Percentiles rank a stretch among this genome's conserved stretches.
phyloP scores from a whole-genome alignment of 64 coral and sea anemone genomes.

The Platygyra sinensis region DNA sequence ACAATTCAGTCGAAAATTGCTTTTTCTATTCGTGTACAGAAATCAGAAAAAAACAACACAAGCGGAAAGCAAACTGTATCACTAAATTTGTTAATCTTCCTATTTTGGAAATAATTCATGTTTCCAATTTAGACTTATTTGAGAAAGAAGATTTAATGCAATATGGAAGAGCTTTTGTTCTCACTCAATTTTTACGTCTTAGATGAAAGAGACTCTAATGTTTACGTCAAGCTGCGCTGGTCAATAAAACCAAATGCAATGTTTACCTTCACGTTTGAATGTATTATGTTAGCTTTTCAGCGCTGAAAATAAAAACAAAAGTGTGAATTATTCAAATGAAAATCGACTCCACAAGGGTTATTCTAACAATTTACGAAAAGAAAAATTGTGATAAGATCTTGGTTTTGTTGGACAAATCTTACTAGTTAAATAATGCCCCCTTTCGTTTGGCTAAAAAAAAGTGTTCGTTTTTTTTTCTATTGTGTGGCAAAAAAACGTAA shows the following conservation, averaged over 20 bases:
- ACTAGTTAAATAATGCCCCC: neutral
- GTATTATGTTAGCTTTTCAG: neutral
- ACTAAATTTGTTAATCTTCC: conserved; percentile 1
- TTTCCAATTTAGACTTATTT: conserved; percentile 7
- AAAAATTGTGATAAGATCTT: neutral
- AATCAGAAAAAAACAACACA: neutral
- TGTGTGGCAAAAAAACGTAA: no score
- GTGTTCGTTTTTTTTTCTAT: no score
- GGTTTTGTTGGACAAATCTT: neutral
- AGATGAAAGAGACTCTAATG: neutral
- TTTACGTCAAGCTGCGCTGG: neutral
- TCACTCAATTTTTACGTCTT: neutral
- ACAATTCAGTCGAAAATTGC: neutral
- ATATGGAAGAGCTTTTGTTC: conserved; percentile 2
- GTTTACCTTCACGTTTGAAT: neutral
- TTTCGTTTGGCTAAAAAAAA: no score
- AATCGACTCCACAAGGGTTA: neutral
- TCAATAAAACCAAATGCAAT: neutral
- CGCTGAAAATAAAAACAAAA: neutral
- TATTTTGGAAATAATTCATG: neutral
- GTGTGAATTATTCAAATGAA: neutral
- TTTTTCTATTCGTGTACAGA: neutral
- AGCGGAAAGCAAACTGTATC: neutral
- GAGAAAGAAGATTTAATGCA: conserved; percentile 22
- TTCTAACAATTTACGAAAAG: neutral